phyloP scores from a whole-genome alignment of 2,113 vertebrate species.

The Phylloscopus trochilus region DNA sequence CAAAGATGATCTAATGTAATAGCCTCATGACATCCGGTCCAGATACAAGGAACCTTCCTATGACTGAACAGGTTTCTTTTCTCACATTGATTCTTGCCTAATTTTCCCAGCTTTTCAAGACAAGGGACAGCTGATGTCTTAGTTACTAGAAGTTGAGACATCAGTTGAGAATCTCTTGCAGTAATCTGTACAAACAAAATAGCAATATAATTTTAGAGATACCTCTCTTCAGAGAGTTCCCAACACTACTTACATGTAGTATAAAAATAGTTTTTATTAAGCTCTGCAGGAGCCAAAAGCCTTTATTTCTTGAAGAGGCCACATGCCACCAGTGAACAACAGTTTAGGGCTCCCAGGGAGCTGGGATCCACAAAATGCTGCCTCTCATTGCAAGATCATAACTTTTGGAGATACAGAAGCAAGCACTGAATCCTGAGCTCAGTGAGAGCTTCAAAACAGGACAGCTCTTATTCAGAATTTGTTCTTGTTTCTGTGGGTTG shows the following conservation, averaged over 20 bases:
- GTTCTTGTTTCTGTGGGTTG: not conserved
- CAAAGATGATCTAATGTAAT: not conserved
- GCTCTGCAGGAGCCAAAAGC: not conserved
- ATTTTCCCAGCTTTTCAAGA: not conserved
- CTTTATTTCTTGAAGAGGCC: not conserved
- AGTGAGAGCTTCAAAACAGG: not conserved
- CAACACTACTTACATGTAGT: not conserved
- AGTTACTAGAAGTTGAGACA: not conserved
- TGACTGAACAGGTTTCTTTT: not conserved
- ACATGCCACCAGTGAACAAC: not conserved
- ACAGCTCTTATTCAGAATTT: not conserved
- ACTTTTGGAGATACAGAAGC: not conserved
- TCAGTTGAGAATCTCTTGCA: not conserved
- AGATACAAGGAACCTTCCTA: not conserved
- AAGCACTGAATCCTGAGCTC: not conserved
- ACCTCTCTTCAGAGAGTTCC: not conserved
- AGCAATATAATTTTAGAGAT: not conserved
- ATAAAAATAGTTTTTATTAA: not conserved
- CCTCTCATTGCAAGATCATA: not conserved
- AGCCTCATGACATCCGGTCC: not conserved
- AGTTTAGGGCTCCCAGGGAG: not conserved
- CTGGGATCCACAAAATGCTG: not conserved
- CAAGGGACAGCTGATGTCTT: not conserved
- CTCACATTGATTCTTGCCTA: not conserved
- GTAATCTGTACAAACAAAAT: not conserved